phyloP scores from a whole-genome alignment of 2,113 vertebrate species.

The Stercorarius parasiticus region DNA sequence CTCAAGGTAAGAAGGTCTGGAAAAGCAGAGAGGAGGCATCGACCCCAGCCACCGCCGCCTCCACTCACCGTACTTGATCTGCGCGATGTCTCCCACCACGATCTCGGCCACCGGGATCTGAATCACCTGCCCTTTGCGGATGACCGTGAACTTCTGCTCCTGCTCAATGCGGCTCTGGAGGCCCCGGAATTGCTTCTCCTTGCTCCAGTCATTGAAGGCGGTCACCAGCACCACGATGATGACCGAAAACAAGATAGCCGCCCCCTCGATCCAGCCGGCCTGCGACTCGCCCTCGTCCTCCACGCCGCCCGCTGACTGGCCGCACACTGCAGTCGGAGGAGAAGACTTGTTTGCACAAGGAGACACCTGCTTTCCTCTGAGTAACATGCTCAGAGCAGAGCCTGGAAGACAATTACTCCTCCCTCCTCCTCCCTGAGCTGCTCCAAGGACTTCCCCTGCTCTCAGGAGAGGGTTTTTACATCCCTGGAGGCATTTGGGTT shows the following conservation, averaged over 20 bases:
- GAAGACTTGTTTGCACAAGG: rapidly evolving
- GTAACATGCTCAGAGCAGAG: rapidly evolving
- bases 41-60: rapidly evolving
- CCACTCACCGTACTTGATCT: conserved; percentile 93
- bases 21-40: background rate
- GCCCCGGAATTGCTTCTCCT: conserved; percentile 97
- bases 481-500: background rate
- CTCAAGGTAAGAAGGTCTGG: background rate
- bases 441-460: background rate
- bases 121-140: conserved; percentile 95
- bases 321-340: conserved; percentile 72
- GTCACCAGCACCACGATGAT: conserved; percentile 96
- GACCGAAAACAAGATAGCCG: conserved; percentile 94
- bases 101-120: conserved; percentile 95
- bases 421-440: background rate
- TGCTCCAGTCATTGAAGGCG: conserved; percentile 98
- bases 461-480: background rate
- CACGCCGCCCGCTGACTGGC: conserved; percentile 57
- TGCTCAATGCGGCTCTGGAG: conserved; percentile 96
- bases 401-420: background rate
- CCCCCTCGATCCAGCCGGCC: conserved; percentile 96
- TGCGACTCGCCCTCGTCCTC: conserved; percentile 91
- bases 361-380: rapidly evolving
- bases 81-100: conserved; percentile 93
- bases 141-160: conserved; percentile 95